Evolutionary conservation across 1,140 invertebrate genomes (phyloP).

Genomic region (Drosophila sechellia): DNA sequence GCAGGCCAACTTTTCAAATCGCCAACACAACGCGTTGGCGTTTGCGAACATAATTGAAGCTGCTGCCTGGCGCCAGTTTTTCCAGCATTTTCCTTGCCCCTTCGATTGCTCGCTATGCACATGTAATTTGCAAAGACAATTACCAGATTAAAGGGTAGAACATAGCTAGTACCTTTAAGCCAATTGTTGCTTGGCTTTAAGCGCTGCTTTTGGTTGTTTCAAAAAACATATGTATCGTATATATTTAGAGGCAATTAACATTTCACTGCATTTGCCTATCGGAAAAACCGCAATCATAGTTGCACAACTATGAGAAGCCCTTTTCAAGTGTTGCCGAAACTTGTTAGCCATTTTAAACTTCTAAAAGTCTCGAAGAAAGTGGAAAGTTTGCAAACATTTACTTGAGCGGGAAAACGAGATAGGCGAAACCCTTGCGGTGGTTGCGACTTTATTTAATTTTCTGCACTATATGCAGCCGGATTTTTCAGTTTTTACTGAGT

Average conservation of each 20-base stretch:
- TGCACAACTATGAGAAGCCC: neutral
- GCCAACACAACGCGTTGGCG: constrained; percentile 59
- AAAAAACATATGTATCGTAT: neutral
- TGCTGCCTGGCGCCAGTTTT: constrained; percentile 51
- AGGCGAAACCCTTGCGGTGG: constrained; percentile 12
- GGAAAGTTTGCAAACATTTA: constrained; percentile 15
- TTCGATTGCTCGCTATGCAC: constrained; percentile 1
- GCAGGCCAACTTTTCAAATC: constrained; percentile 22
- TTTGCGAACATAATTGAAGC: constrained; percentile 36
- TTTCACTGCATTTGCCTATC: neutral
- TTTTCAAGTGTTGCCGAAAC: neutral
- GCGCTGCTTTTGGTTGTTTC: neutral
- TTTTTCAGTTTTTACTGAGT: neutral
- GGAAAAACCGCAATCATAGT: neutral
- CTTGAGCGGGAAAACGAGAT: too few relatives aligned
- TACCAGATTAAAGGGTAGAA: constrained; percentile 42
- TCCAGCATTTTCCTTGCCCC: constrained; percentile 34
- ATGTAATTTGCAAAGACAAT: constrained; percentile 59
- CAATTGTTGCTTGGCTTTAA: too few relatives aligned
- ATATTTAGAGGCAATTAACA: neutral
- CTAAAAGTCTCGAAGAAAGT: constrained; percentile 14
- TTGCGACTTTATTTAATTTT: constrained; percentile 23
- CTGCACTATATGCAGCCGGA: constrained; percentile 10
- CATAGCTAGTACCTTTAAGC: constrained; percentile 4
- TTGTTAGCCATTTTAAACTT: neutral